phyloP scores from a whole-genome alignment of 2,113 vertebrate genomes.

The Calonectris borealis region DNA sequence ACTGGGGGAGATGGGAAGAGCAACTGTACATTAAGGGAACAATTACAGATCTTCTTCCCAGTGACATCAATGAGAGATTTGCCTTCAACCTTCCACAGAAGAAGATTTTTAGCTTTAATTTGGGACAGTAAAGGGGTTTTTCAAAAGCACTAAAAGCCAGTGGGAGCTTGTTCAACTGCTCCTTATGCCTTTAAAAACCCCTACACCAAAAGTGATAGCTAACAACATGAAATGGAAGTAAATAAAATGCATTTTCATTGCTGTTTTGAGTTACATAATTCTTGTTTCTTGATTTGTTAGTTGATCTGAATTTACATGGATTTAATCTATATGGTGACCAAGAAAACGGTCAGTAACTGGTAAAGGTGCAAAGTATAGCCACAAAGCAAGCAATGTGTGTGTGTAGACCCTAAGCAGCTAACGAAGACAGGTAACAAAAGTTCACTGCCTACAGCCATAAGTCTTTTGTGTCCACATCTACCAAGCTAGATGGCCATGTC shows the following conservation, averaged over 20 bases:
- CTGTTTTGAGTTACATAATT: constrained; percentile 63
- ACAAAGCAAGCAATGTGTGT: background rate
- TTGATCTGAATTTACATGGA: constrained; percentile 25
- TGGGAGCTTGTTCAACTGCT: constrained; percentile 6
- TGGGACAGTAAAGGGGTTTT: constrained; percentile 41
- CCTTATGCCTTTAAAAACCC: constrained; percentile 56
- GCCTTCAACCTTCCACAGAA: constrained; percentile 50
- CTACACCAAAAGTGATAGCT: constrained; percentile 37
- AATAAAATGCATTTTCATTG: constrained; percentile 67
- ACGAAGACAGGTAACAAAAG: background rate
- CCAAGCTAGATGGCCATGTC: background rate
- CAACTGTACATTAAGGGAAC: constrained; percentile 45
- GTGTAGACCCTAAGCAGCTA: background rate
- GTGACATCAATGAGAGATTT: constrained; percentile 51
- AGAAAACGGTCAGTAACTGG: background rate
- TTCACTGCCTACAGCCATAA: background rate
- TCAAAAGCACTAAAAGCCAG: constrained; percentile 41
- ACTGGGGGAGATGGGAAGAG: constrained; percentile 26
- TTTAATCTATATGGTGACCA: background rate
- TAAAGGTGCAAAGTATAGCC: background rate
- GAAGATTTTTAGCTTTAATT: constrained; percentile 56
- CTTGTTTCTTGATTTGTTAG: constrained; percentile 58
- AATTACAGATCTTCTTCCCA: constrained; percentile 34
- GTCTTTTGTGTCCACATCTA: background rate
- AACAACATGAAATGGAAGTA: constrained; percentile 56